Base-by-base conservation (phyloP, 2,888 invertebrate species). In the Papilio demoleus region DNA sequence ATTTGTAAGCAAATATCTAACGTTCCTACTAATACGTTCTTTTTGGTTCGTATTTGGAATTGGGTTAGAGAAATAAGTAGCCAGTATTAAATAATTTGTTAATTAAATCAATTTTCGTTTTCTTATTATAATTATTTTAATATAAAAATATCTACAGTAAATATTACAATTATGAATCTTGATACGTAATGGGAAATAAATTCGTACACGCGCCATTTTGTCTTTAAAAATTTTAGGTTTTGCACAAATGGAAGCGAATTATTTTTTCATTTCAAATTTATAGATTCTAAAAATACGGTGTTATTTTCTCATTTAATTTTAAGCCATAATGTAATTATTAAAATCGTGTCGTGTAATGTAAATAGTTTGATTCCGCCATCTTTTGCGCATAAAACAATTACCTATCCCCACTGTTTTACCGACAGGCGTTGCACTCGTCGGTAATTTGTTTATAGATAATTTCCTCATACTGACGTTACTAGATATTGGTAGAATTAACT, bases 1-100 rank as follows among this genome's bases (percentile, higher is more conserved):
- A 56, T 56, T 56, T 31, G 31, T 56, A 56, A 56, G 53, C 53
- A 56, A 31, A 56, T 31, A 9, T 12, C 31, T 56, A 8, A 56
- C 17, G 31, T 56, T 31, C 17, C 31, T 56, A 4, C 9, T 11
- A 4, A 47, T 9, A 31, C 31, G 24, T n/a, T 31, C 53, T n/a
- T 14, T 31, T 56, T 14, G n/a, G 27, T 50, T 12, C 12, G 19
- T 50, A 50, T 50, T 22, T 22, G 2, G 22, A 47, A 47, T 47
- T 22, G 12, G 22, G 22, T 12, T 47, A 22, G 19, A 17, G 42
- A 8, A 8, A 42, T 42, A 42, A 6, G 14, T 38, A 38, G 38
- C 38, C 4, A 4, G 38, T 38, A 4, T n/a, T n/a, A n/a, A 31
- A 4, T 31, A 6, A 3, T 31, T 31, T 31, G 6, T 31, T 38